A percentile compares a stretch with the other conserved stretches of the same genome.
These are phyloP conservation scores for Buphagus erythrorhynchus DNA, from an alignment of 2,797 vertebrate species.

Conservation along the genomic window DNA sequence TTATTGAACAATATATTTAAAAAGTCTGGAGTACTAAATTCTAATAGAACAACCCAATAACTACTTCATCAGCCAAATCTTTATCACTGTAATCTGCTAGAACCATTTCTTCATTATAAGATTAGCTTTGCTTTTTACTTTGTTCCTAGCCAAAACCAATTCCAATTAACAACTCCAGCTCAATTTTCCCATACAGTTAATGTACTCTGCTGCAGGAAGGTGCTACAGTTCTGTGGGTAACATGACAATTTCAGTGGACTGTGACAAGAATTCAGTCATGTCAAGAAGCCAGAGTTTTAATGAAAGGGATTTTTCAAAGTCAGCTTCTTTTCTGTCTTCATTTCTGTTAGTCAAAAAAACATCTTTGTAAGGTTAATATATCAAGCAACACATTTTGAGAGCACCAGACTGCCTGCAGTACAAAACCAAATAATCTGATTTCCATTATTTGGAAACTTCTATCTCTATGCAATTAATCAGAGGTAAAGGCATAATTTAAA, in stretches of 20 bases:
- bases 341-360: neutral
- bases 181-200: neutral
- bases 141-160: neutral
- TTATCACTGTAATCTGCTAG: neutral
- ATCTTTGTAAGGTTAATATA: neutral
- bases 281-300: neutral
- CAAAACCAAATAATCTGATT: neutral
- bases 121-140: neutral
- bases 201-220: neutral
- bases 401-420: neutral
- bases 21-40: neutral
- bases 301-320: neutral
- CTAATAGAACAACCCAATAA: neutral
- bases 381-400: neutral
- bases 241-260: neutral
- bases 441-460: neutral
- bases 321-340: neutral
- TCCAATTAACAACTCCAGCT: neutral
- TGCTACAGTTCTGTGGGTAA: neutral
- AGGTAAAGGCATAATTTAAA: neutral
- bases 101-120: neutral
- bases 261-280: neutral
- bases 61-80: neutral
- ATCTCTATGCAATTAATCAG: neutral
- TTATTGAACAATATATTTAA: neutral